These are phyloP conservation scores for Halyomorpha halys DNA, from an alignment of 1,140 invertebrate species.

Conservation along the genomic window DNA sequence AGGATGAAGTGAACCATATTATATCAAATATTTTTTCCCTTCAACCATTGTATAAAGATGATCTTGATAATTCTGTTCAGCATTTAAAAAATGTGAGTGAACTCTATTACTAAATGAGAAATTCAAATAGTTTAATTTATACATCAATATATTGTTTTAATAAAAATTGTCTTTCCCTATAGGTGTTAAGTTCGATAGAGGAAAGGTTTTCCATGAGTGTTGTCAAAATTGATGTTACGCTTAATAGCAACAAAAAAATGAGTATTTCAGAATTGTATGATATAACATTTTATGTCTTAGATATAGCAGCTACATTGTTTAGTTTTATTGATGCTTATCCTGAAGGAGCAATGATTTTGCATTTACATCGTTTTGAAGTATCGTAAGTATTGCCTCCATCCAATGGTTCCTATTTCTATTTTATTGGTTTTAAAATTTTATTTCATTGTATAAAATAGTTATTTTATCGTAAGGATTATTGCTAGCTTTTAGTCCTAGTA, in stretches of 20 bases:
- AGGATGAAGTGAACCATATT: constrained; percentile 47
- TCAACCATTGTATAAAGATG: constrained; percentile 59
- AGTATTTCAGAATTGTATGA: constrained; percentile 13
- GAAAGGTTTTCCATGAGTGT: constrained; percentile 4
- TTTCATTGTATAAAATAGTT: too few relatives aligned
- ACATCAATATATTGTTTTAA: too few relatives aligned
- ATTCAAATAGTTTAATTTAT: not conserved
- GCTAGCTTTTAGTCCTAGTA: too few relatives aligned
- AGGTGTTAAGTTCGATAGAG: constrained; percentile 7
- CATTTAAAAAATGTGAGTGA: constrained; percentile 20
- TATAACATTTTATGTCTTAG: constrained; percentile 14
- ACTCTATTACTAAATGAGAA: not conserved
- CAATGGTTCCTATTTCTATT: too few relatives aligned
- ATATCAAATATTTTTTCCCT: constrained; percentile 52
- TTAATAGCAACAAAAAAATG: not conserved
- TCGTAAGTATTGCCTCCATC: constrained; percentile 9
- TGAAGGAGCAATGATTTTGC: constrained; percentile 9
- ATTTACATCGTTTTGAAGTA: constrained; percentile 21
- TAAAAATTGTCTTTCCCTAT: not conserved
- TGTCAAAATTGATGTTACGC: constrained; percentile 12
- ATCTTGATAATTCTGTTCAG: constrained; percentile 47
- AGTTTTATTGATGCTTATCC: constrained; percentile 11
- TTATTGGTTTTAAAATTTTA: too few relatives aligned
- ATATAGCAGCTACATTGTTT: constrained; percentile 10
- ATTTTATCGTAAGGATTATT: too few relatives aligned